phyloP scores from a whole-genome alignment of 2,113 vertebrate genomes.

The Prietella phreatophila region DNA sequence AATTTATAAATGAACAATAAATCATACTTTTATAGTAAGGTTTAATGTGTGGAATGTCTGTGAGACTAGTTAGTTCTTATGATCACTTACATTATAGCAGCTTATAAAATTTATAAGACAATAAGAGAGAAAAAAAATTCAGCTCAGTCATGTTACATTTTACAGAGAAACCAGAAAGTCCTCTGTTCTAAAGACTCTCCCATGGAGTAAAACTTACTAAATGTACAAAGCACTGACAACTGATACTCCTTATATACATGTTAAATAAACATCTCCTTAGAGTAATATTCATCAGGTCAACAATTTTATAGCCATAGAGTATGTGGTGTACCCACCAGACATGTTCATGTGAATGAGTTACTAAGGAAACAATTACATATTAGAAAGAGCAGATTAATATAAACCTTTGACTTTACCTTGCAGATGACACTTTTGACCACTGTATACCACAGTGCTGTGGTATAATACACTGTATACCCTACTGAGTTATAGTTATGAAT shows the following conservation, averaged over 20 bases:
- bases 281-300: background rate
- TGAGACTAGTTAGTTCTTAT: background rate
- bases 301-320: background rate
- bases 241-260: background rate
- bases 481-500: background rate
- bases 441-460: background rate
- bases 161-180: background rate
- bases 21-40: background rate
- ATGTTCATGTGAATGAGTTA: background rate
- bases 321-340: background rate
- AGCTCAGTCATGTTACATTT: too few relatives aligned
- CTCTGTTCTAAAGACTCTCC: background rate
- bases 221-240: background rate
- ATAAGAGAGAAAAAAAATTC: background rate
- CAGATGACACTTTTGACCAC: background rate
- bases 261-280: background rate
- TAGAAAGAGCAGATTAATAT: background rate
- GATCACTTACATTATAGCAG: background rate
- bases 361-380: background rate
- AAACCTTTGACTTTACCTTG: background rate
- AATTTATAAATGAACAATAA: background rate
- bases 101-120: background rate
- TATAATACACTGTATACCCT: background rate
- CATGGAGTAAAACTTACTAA: background rate
- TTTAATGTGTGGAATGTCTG: background rate